These are phyloP conservation scores for Pinna nobilis DNA, from an alignment of 1,140 invertebrate species.

Conservation along the genomic window DNA sequence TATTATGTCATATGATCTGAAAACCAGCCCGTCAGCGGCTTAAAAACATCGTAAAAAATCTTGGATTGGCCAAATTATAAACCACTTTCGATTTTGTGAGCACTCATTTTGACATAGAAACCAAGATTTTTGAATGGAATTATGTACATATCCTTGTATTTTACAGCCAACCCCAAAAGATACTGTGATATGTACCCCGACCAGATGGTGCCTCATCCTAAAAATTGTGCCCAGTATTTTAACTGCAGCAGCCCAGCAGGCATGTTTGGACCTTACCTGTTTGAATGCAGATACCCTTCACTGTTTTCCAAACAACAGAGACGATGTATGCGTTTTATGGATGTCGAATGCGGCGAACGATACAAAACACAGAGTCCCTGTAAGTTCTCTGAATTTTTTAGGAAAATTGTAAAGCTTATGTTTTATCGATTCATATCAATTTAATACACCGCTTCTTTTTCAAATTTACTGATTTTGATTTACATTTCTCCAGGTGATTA, in stretches of 20 bases:
- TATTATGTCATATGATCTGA: no score
- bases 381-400: slow-evolving; percentile 38
- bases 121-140: no score
- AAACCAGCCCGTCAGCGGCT: no score
- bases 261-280: slow-evolving; percentile 31
- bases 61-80: no score
- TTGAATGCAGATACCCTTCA: slow-evolving; percentile 61
- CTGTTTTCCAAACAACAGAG: slow-evolving; percentile 40
- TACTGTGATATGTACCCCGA: slow-evolving; percentile 49
- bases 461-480: no score
- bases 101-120: no score
- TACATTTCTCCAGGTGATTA: slow-evolving; percentile 52
- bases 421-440: not conserved
- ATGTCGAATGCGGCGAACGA: slow-evolving; percentile 49
- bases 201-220: slow-evolving; percentile 42
- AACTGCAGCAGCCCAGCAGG: slow-evolving; percentile 50
- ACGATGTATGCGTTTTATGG: slow-evolving; percentile 46
- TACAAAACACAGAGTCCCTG: slow-evolving; percentile 56
- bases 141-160: slow-evolving; percentile 1
- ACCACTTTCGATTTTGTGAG: no score
- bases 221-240: slow-evolving; percentile 53
- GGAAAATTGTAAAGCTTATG: not conserved
- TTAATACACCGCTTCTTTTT: not conserved
- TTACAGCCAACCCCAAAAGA: slow-evolving; percentile 49
- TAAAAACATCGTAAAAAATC: no score